Conservation (phyloP, 2,888 invertebrate genomes). For the Ctenicera cuprea region DNA sequence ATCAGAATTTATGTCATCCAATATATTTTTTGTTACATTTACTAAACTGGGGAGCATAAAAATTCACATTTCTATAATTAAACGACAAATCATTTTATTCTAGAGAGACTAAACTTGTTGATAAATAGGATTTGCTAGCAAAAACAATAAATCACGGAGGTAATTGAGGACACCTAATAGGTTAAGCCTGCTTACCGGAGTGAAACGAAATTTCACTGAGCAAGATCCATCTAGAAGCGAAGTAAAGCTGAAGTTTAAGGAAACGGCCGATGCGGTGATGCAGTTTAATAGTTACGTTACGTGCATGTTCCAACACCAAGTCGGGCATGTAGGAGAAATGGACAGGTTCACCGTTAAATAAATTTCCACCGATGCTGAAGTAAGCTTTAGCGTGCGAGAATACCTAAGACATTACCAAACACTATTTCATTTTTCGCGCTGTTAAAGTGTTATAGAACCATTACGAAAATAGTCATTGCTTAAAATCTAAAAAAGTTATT, state of each 20-base stretch:
- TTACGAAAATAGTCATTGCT: too few species aligned
- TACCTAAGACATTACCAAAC: constrained; percentile 75
- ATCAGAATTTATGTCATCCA: constrained; percentile 17
- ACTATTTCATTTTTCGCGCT: not conserved
- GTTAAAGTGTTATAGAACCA: constrained; percentile 1
- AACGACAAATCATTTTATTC: constrained; percentile 8
- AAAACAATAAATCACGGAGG: constrained; percentile 62
- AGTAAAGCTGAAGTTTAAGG: constrained; percentile 85
- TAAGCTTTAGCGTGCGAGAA: constrained; percentile 86
- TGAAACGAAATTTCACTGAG: constrained; percentile 90
- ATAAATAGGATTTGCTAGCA: constrained; percentile 57
- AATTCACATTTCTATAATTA: not conserved
- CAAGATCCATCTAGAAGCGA: constrained; percentile 89
- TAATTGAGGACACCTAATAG: constrained; percentile 56
- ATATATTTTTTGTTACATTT: constrained; percentile 4
- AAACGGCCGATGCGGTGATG: constrained; percentile 85
- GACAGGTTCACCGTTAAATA: constrained; percentile 83
- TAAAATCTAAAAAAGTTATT: too few species aligned
- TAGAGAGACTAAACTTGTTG: constrained; percentile 49
- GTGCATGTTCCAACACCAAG: constrained; percentile 83
- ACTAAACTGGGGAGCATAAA: not conserved
- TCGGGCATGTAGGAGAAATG: constrained; percentile 87
- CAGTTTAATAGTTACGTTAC: constrained; percentile 88
- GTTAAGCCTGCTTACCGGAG: constrained; percentile 77
- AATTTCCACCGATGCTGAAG: constrained; percentile 84